Conservation (phyloP, 1,140 invertebrate genomes). For the Bathynomus jamesi region DNA sequence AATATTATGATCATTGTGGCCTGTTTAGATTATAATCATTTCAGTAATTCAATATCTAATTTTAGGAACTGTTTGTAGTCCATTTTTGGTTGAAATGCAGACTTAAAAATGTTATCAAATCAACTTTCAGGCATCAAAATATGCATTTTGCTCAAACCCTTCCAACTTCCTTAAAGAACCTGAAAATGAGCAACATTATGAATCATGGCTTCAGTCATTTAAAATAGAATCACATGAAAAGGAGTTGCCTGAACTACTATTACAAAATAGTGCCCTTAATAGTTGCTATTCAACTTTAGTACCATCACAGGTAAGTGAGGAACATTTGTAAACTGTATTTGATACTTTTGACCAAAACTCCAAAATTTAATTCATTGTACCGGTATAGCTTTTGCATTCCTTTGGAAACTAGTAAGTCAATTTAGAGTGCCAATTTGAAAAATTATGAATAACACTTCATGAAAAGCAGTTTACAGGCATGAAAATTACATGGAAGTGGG, state of each 20-base stretch:
- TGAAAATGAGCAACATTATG: constrained; percentile 42
- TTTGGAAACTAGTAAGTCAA: no score
- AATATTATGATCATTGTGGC: no score
- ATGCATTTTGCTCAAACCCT: constrained; percentile 45
- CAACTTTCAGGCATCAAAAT: constrained; percentile 41
- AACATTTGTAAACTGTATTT: not conserved
- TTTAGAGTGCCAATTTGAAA: no score
- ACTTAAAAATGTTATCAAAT: no score
- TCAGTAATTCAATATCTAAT: no score
- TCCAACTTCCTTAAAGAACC: constrained; percentile 46
- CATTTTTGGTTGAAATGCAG: no score
- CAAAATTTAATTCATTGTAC: not conserved
- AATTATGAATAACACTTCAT: no score
- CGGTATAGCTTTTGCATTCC: no score
- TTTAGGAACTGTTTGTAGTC: no score
- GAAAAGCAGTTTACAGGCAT: no score
- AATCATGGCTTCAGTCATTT: constrained; percentile 45
- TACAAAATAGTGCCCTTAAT: constrained; percentile 44
- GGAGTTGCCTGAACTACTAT: constrained; percentile 46
- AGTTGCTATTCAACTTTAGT: constrained; percentile 47
- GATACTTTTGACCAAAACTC: not conserved
- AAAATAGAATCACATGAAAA: constrained; percentile 44
- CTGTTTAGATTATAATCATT: no score
- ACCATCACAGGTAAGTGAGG: constrained; percentile 31
- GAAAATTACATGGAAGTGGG: no score